A percentile compares a stretch with the other conserved stretches of the same genome.
These are phyloP conservation scores for Chalcosyrphus nemorum DNA, from an alignment of 2,888 invertebrate genomes.

Conservation along the genomic window DNA sequence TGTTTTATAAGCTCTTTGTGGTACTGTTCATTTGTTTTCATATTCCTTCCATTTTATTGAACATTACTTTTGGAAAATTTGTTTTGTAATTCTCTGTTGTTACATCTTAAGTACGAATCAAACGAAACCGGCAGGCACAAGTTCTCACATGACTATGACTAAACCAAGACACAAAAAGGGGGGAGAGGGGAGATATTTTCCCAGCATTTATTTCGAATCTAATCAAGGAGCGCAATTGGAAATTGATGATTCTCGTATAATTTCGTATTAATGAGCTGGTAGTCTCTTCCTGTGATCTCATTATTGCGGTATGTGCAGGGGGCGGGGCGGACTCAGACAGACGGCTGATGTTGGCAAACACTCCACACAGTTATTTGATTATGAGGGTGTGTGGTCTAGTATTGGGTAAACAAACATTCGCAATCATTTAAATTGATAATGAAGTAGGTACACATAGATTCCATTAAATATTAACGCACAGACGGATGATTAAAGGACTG, in stretches of 20 bases:
- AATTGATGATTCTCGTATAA: conserved; percentile 29
- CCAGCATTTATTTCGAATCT: conserved; percentile 17
- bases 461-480: not conserved
- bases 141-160: not conserved
- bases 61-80: no score
- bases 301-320: not conserved
- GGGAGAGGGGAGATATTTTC: no score
- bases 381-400: not conserved
- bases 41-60: no score
- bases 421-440: conserved; percentile 30
- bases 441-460: not conserved
- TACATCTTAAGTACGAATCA: no score
- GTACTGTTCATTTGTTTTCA: no score
- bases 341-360: not conserved
- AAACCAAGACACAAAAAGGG: not conserved
- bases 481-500: not conserved
- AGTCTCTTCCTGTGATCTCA: not conserved
- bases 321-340: not conserved
- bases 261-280: conserved; percentile 28
- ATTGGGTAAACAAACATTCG: conserved; percentile 8
- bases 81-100: no score
- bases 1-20: no score
- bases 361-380: not conserved
- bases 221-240: conserved; percentile 23
- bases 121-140: no score